These are phyloP conservation scores for Pyrrhosoma nymphula DNA, from an alignment of 2,888 invertebrate species.

Conservation along the genomic window DNA sequence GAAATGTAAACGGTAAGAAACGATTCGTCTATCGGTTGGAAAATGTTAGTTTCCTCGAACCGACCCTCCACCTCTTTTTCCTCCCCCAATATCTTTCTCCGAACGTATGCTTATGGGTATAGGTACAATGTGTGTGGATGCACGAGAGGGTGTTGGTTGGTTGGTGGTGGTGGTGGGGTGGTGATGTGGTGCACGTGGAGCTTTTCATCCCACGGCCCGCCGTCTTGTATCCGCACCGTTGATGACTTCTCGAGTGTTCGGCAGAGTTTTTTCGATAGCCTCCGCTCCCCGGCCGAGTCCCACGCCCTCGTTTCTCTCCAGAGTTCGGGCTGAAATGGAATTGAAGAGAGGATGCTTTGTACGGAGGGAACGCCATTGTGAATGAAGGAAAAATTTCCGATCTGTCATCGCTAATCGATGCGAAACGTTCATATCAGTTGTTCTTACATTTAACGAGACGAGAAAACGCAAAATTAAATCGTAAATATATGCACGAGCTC, in stretches of 20 bases:
- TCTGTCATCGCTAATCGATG: background rate
- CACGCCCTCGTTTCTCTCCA: background rate
- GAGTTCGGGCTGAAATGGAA: background rate
- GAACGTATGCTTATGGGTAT: background rate
- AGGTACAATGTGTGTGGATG: background rate
- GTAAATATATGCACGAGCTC: background rate
- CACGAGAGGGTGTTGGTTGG: background rate
- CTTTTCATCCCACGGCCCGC: constrained; percentile 46
- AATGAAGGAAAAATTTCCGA: constrained; percentile 7
- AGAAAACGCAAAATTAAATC: background rate
- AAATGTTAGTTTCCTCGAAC: constrained; percentile 31
- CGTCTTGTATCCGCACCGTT: constrained; percentile 20
- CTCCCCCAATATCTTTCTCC: background rate
- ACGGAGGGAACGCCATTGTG: background rate
- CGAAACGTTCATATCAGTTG: background rate
- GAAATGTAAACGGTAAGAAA: constrained; percentile 48
- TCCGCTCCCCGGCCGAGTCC: background rate
- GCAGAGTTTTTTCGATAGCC: background rate
- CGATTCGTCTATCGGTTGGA: constrained; percentile 47
- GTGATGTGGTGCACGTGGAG: background rate
- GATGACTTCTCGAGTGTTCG: background rate
- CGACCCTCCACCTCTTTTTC: background rate
- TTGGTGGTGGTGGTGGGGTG: background rate
- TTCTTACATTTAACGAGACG: background rate
- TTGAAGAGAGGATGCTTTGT: background rate